These are phyloP conservation scores for Columba janthina DNA, from an alignment of 2,113 vertebrate species.

Conservation along the genomic window DNA sequence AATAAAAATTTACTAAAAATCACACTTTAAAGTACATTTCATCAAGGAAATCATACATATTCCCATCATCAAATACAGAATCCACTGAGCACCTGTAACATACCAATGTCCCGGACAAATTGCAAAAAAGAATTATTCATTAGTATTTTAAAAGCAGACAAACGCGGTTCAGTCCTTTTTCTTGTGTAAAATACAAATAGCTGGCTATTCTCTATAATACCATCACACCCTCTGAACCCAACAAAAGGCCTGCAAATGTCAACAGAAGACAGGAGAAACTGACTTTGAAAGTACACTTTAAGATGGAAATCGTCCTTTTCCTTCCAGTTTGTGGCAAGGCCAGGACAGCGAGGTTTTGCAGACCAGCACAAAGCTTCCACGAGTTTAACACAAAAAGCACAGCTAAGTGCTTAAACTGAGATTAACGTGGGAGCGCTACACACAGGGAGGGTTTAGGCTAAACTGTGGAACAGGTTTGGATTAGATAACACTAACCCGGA, in stretches of 20 bases:
- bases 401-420: not conserved
- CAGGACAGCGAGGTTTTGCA: not conserved
- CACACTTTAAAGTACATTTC: accelerated
- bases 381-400: not conserved
- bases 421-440: accelerated
- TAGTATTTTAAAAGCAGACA: too few relatives aligned
- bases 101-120: too few relatives aligned
- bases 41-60: not conserved
- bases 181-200: not conserved
- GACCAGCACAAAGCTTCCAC: not conserved
- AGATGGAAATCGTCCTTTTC: not conserved
- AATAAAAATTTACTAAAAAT: not conserved
- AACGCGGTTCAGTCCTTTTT: not conserved
- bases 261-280: not conserved
- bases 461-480: not conserved
- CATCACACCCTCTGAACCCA: not conserved
- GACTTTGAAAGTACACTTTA: not conserved
- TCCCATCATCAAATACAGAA: not conserved
- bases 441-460: not conserved
- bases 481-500: not conserved
- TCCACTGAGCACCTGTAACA: not conserved
- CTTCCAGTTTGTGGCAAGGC: not conserved
- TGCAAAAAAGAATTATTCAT: too few relatives aligned
- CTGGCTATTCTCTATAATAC: not conserved
- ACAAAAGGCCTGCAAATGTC: not conserved